phyloP scores from a whole-genome alignment of 2,888 invertebrate genomes.

The Aricia artaxerxes region DNA sequence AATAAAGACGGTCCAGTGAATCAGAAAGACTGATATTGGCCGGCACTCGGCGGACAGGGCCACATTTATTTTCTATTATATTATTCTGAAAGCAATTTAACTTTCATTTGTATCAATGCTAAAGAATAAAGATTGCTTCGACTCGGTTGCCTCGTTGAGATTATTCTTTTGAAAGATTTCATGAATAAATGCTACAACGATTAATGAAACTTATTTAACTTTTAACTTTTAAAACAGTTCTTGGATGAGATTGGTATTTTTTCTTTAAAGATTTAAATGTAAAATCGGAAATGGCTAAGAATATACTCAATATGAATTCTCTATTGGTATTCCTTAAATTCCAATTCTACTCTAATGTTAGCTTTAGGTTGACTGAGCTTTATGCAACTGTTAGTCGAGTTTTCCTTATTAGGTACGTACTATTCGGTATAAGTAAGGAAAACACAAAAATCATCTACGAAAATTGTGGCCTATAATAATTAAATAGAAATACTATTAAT shows the following conservation, averaged over 20 bases:
- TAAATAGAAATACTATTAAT: too few relatives aligned
- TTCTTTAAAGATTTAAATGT: neutral
- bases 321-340: too few relatives aligned
- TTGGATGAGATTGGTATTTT: neutral
- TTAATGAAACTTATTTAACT: neutral
- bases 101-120: constrained; percentile 17
- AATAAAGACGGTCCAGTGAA: constrained; percentile 24
- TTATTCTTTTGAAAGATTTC: neutral
- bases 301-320: neutral
- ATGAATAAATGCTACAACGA: neutral
- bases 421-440: too few relatives aligned
- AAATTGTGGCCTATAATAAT: too few relatives aligned
- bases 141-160: neutral
- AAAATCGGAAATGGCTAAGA: neutral
- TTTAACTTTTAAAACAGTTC: neutral
- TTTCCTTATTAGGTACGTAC: too few relatives aligned
- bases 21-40: constrained; percentile 26
- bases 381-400: too few relatives aligned
- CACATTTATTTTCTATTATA: constrained; percentile 24
- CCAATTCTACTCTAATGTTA: too few relatives aligned
- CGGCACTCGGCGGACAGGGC: constrained; percentile 17
- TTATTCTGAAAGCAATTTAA: constrained; percentile 26
- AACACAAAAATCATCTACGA: too few relatives aligned
- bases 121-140: neutral
- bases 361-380: too few relatives aligned